Evolutionary conservation across 2,888 invertebrate species (phyloP).

Genomic region (Aspidiotus destructor): DNA sequence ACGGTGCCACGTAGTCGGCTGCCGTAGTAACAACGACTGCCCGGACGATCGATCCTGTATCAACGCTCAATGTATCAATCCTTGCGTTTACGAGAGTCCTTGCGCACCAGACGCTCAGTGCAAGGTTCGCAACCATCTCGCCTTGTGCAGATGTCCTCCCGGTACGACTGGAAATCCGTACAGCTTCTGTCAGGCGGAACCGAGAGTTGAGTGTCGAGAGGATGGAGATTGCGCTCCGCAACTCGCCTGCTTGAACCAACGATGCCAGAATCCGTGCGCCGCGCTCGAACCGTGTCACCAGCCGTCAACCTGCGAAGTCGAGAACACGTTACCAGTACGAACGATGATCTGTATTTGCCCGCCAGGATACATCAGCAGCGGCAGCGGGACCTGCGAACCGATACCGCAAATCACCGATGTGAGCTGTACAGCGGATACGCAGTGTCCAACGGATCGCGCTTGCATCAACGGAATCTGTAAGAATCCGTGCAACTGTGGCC

Average conservation of each 20-base stretch:
- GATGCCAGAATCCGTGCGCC: constrained; percentile 73
- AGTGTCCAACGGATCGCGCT: constrained; percentile 66
- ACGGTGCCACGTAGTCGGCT: constrained; percentile 68
- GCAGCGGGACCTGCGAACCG: constrained; percentile 68
- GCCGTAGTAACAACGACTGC: constrained; percentile 77
- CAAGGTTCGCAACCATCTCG: constrained; percentile 66
- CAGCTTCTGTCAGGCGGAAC: constrained; percentile 63
- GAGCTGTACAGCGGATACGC: constrained; percentile 63
- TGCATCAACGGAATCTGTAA: constrained; percentile 71
- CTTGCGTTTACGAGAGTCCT: constrained; percentile 65
- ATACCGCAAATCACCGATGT: constrained; percentile 54
- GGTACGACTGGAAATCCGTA: constrained; percentile 72
- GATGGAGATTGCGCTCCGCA: constrained; percentile 73
- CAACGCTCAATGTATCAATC: constrained; percentile 75
- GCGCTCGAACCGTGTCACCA: constrained; percentile 66
- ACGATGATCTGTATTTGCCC: constrained; percentile 86
- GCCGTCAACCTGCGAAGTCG: constrained; percentile 71
- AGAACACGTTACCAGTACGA: constrained; percentile 69
- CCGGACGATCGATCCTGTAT: constrained; percentile 74
- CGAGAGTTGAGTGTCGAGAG: constrained; percentile 62
- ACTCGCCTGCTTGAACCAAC: constrained; percentile 68
- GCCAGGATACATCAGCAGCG: constrained; percentile 75
- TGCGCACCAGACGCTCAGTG: constrained; percentile 73
- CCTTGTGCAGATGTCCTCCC: constrained; percentile 72
- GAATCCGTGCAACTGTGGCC: constrained; percentile 76